Conservation (phyloP, 2,113 vertebrate species). For the Callorhinus ursinus region DNA sequence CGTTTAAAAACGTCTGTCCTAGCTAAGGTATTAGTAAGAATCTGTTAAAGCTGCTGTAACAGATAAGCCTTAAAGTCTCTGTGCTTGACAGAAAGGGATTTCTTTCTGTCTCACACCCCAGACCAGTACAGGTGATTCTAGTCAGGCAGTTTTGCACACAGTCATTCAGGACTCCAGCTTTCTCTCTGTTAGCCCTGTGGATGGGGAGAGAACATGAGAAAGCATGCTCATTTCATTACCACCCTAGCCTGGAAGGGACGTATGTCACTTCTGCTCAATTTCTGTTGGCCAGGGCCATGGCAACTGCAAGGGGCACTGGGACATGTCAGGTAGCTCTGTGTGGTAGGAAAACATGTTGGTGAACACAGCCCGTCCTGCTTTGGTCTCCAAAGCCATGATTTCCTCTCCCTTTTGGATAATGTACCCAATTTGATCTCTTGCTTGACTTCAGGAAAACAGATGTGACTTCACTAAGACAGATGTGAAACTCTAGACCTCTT, state of each 20-base stretch:
- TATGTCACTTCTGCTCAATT: not conserved
- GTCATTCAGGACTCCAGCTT: not conserved
- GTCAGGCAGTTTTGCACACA: not conserved
- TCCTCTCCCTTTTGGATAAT: not conserved
- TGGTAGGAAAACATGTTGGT: not conserved
- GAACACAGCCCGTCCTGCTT: not conserved
- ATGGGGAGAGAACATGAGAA: not conserved
- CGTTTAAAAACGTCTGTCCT: not conserved
- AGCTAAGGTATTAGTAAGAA: not conserved
- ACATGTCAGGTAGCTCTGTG: not conserved
- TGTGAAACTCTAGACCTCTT: not conserved
- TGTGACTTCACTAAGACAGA: not conserved
- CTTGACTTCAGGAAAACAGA: not conserved
- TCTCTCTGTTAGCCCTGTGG: not conserved
- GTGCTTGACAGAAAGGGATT: not conserved
- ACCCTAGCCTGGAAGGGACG: not conserved
- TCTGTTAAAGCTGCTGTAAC: conserved; percentile 14
- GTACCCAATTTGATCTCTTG: not conserved
- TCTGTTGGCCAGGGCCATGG: not conserved
- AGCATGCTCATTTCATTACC: not conserved
- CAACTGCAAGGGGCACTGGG: not conserved
- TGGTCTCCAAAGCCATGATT: not conserved
- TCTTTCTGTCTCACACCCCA: not conserved
- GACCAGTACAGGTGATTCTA: not conserved
- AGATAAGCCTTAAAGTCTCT: conserved; percentile 9